Percentiles rank a stretch among this genome's conserved stretches.
Conservation (phyloP, 1,140 invertebrate genomes). For the Oedothorax gibbosus region DNA sequence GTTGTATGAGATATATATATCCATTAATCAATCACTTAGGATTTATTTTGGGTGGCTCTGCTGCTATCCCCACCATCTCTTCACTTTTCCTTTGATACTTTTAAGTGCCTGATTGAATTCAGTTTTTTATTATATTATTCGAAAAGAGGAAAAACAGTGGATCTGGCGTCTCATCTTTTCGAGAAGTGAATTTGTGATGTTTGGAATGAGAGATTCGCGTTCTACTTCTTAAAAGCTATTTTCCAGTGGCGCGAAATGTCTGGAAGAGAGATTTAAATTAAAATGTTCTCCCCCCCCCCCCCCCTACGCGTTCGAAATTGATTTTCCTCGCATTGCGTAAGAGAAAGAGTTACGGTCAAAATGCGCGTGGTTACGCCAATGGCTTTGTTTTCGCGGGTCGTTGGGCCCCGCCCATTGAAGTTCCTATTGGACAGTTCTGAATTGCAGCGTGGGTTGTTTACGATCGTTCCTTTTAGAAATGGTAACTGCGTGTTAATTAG, state of each 20-base stretch:
- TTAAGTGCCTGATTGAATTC: conserved; percentile 56
- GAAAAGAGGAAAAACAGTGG: conserved; percentile 2
- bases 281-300: conserved; percentile 20
- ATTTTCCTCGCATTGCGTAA: conserved; percentile 17
- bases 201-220: conserved; percentile 14
- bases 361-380: conserved; percentile 26
- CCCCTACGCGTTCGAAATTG: conserved; percentile 18
- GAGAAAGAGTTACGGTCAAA: conserved; percentile 29
- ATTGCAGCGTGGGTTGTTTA: background rate
- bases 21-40: conserved; percentile 60
- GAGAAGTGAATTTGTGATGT: conserved; percentile 38
- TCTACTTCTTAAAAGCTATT: conserved; percentile 37
- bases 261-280: conserved; percentile 47
- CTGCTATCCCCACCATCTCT: background rate
- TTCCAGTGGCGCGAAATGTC: conserved; percentile 38
- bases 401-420: conserved; percentile 12
- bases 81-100: conserved; percentile 30
- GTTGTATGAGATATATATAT: conserved; percentile 40
- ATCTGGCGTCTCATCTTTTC: conserved; percentile 11
- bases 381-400: conserved; percentile 28
- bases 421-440: conserved; percentile 16
- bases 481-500: too few species aligned
- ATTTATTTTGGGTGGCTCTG: conserved; percentile 47
- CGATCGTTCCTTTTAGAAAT: too few species aligned
- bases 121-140: conserved; percentile 1